A percentile compares a stretch with the other conserved stretches of the same genome.
Conservation (phyloP, 2,797 vertebrate species). For the Mormyrus proboscirostris region DNA sequence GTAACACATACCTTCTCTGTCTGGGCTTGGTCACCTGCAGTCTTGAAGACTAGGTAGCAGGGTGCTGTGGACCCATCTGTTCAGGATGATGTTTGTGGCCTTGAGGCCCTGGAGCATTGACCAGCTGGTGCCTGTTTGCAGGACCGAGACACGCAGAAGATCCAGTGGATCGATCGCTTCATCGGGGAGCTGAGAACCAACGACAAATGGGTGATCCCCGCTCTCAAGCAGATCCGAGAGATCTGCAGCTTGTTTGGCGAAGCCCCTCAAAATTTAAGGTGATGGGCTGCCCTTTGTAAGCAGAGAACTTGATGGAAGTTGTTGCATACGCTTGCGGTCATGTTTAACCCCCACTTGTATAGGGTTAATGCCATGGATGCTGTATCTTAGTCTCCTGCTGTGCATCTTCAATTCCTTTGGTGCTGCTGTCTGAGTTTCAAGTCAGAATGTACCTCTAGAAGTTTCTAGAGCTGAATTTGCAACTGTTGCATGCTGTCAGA, state of each 20-base stretch:
- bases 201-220: constrained; percentile 99
- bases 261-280: constrained; percentile 98
- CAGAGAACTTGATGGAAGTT: background rate
- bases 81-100: background rate
- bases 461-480: background rate
- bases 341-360: background rate
- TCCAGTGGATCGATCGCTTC: constrained; percentile 99
- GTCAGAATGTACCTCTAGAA: background rate
- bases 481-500: background rate
- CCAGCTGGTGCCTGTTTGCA: constrained; percentile 44
- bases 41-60: background rate
- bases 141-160: constrained; percentile 98
- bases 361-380: background rate
- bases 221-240: constrained; percentile 97
- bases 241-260: constrained; percentile 99
- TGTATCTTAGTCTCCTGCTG: background rate
- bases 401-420: background rate
- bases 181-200: constrained; percentile 99
- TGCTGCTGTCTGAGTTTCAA: background rate
- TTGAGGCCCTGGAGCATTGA: background rate
- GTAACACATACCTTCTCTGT: background rate
- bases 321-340: background rate
- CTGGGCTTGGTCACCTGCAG: background rate
- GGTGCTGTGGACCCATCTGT: background rate
- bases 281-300: constrained; percentile 31